These are phyloP conservation scores for Agelaius tricolor DNA, from an alignment of 2,113 vertebrate genomes.

Conservation along the genomic window DNA sequence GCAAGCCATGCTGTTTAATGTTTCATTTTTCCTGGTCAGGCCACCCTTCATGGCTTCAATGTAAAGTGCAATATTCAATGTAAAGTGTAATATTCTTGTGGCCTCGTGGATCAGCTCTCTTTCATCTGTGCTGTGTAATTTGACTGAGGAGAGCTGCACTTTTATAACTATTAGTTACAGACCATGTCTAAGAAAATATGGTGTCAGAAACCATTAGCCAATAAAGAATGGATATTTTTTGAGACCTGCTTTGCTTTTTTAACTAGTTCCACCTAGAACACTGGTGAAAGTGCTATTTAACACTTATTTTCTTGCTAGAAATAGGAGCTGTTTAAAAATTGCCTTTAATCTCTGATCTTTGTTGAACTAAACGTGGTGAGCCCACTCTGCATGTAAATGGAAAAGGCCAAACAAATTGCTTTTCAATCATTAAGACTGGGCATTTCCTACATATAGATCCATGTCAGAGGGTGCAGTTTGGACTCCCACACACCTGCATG, in stretches of 20 bases:
- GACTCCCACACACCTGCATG: neutral
- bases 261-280: neutral
- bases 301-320: neutral
- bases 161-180: neutral
- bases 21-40: neutral
- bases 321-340: neutral
- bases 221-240: neutral
- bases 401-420: neutral
- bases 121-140: conserved; percentile 16
- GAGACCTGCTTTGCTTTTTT: neutral
- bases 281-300: neutral
- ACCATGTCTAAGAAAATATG: neutral
- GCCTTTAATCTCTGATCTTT: neutral
- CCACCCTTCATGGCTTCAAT: neutral
- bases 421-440: neutral
- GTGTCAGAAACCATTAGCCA: neutral
- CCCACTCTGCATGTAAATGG: neutral
- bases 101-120: neutral
- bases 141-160: neutral
- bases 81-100: neutral
- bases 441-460: neutral
- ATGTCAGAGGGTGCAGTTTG: neutral
- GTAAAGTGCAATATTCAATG: neutral
- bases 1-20: neutral
- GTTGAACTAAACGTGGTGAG: neutral